A percentile compares a stretch with the other conserved stretches of the same genome.
Evolutionary conservation across 1,140 invertebrate species (phyloP).

Genomic region (Aphelinus atriplicis): DNA sequence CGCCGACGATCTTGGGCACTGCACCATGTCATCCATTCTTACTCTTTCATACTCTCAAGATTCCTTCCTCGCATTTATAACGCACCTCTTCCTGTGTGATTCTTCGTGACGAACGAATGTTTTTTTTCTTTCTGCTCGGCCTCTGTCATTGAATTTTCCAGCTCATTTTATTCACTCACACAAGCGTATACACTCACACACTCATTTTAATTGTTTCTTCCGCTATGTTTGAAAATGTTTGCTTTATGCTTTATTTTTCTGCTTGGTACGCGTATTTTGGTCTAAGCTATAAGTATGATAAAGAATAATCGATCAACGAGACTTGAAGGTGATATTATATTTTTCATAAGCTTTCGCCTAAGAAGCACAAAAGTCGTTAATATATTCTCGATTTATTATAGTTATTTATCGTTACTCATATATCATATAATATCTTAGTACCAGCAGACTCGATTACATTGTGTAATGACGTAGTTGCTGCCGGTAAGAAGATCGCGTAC

Average conservation of each 20-base stretch:
- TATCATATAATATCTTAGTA: constrained; percentile 15
- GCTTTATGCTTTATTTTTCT: constrained; percentile 6
- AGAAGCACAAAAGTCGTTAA: constrained; percentile 23
- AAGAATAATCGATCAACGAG: constrained; percentile 25
- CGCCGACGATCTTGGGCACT: not conserved
- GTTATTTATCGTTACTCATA: constrained; percentile 1
- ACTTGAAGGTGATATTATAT: constrained; percentile 6
- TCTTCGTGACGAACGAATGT: not conserved
- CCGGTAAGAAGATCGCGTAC: not conserved
- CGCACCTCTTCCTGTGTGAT: not conserved
- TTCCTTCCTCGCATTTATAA: not conserved
- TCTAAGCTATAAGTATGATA: constrained; percentile 13
- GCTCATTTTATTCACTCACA: not conserved
- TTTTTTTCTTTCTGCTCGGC: not conserved
- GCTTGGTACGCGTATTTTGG: constrained; percentile 12
- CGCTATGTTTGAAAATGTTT: not conserved
- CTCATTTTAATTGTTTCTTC: not conserved
- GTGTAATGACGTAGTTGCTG: not conserved
- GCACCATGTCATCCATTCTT: not conserved
- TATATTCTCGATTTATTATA: constrained; percentile 13
- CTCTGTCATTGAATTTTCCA: too few relatives aligned
- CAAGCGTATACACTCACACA: not conserved
- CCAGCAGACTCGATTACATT: not conserved
- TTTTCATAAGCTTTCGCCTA: constrained; percentile 11
- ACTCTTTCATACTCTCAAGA: not conserved